Evolutionary conservation across 1,140 invertebrate genomes (phyloP).

Genomic region (Drosophila busckii): DNA sequence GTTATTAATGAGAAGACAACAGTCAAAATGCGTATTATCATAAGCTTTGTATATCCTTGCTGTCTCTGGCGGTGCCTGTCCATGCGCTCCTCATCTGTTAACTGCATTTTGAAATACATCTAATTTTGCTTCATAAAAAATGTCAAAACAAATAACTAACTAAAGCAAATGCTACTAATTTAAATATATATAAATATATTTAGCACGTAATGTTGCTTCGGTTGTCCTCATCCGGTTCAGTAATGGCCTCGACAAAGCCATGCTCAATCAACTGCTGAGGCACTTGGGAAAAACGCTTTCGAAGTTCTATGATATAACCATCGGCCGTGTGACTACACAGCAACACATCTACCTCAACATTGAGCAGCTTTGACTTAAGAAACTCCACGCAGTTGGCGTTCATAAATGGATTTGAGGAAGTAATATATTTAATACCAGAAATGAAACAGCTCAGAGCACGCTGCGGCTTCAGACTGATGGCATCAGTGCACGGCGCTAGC

Average conservation of each 20-base stretch:
- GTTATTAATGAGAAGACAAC: no score
- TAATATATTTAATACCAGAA: conserved; percentile 14
- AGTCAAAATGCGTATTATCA: no score
- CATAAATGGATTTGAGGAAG: not conserved
- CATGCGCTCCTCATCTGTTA: no score
- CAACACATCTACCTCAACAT: conserved; percentile 32
- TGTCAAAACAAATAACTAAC: no score
- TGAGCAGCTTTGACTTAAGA: conserved; percentile 38
- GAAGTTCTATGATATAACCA: conserved; percentile 28
- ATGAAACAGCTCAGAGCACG: conserved; percentile 49
- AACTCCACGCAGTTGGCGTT: conserved; percentile 37
- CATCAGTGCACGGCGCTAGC: conserved; percentile 34
- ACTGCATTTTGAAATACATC: no score
- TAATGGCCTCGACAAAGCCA: conserved; percentile 18
- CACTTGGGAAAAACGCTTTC: conserved; percentile 2
- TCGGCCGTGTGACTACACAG: conserved; percentile 28
- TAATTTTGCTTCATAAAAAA: no score
- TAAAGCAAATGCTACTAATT: conserved; percentile 2
- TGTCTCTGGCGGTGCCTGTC: no score
- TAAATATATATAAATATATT: not conserved
- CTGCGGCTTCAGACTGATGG: conserved; percentile 37
- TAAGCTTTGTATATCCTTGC: no score
- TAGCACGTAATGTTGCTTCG: not conserved
- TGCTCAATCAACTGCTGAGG: conserved; percentile 20
- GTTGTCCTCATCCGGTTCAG: not conserved